Conservation (phyloP, 1,140 invertebrate genomes). For the Brachionus plicatilis region DNA sequence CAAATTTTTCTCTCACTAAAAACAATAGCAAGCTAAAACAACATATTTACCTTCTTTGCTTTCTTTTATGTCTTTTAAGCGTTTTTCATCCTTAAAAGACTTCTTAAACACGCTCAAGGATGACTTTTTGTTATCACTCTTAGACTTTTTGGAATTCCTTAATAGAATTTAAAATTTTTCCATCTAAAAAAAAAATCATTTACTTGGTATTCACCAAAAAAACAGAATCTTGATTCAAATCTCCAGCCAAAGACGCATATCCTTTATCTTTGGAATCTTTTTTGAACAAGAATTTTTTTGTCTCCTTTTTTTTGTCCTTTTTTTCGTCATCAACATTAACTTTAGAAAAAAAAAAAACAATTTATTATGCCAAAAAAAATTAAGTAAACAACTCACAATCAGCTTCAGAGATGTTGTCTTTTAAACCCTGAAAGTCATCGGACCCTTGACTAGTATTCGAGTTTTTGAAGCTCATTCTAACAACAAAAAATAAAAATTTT, state of each 20-base stretch:
- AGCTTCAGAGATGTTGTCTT: slow-evolving; percentile 24
- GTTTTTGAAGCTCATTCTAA: slow-evolving; percentile 24
- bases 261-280: slow-evolving; percentile 37
- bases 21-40: too few relatives aligned
- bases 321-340: slow-evolving; percentile 19
- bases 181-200: not conserved
- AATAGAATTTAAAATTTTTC: not conserved
- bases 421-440: slow-evolving; percentile 13
- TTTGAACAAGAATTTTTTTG: slow-evolving; percentile 40
- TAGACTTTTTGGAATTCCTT: slow-evolving; percentile 15
- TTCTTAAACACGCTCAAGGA: slow-evolving; percentile 31
- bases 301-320: slow-evolving; percentile 26
- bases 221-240: slow-evolving; percentile 30
- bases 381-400: not conserved
- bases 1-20: too few relatives aligned
- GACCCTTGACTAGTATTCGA: slow-evolving; percentile 29
- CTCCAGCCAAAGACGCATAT: slow-evolving; percentile 2
- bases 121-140: slow-evolving; percentile 6
- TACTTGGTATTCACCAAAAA: slow-evolving; percentile 38
- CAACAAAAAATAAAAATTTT: not conserved
- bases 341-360: not conserved
- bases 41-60: not conserved
- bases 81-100: slow-evolving; percentile 38
- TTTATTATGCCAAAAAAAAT: not conserved
- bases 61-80: slow-evolving; percentile 27